Evolutionary conservation across 2,888 invertebrate species (phyloP).

Genomic region (Polydrusus pterygomalis): DNA sequence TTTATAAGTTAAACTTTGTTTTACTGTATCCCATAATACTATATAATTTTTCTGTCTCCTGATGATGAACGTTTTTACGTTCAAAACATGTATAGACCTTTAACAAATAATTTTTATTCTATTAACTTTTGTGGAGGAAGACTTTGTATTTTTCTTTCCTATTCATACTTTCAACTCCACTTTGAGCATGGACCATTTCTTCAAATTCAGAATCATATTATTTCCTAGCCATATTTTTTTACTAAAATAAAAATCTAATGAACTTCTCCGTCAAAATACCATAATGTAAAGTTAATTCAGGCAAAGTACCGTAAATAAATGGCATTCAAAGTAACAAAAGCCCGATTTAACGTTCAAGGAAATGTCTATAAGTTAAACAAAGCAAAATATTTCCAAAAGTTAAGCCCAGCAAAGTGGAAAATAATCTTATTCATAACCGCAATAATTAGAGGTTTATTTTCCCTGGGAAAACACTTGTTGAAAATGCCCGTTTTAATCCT

Average conservation of each 20-base stretch:
- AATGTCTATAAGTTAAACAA: slow-evolving; percentile 63
- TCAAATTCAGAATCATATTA: too few relatives aligned
- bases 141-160: too few relatives aligned
- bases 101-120: too few relatives aligned
- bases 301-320: slow-evolving; percentile 46
- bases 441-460: slow-evolving; percentile 66
- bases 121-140: too few relatives aligned
- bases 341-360: slow-evolving; percentile 55
- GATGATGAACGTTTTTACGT: too few relatives aligned
- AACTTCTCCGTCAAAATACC: neutral
- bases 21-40: too few relatives aligned
- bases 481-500: slow-evolving; percentile 41
- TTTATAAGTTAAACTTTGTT: too few relatives aligned
- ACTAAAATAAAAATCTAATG: neutral
- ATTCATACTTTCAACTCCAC: too few relatives aligned
- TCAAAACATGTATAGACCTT: too few relatives aligned
- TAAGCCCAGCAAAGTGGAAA: slow-evolving; percentile 66
- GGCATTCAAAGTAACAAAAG: slow-evolving; percentile 45
- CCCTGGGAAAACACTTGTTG: slow-evolving; percentile 63
- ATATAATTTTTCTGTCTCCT: too few relatives aligned
- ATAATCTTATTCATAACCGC: slow-evolving; percentile 67
- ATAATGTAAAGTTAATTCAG: neutral
- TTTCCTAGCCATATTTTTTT: too few relatives aligned
- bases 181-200: too few relatives aligned
- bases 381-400: slow-evolving; percentile 65